Base-by-base conservation (phyloP, 2,113 vertebrate species). In the Sebastes schlegelii region DNA sequence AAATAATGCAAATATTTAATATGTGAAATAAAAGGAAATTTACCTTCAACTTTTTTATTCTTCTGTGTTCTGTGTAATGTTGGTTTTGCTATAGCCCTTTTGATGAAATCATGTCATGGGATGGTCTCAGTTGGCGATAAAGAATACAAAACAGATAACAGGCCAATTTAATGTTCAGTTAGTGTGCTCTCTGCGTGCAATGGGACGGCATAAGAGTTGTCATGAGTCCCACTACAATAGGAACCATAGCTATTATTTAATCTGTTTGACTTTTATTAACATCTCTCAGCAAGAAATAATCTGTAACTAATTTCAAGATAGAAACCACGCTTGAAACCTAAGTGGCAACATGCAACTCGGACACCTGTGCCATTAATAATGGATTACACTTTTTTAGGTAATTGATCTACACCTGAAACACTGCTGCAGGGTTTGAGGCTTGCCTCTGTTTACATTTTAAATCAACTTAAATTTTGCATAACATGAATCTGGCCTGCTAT, bases 11-110 rank as follows among this genome's bases (percentile, higher is more conserved):
- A 76, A 79, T 8, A 40, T 88, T 87, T 77, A 76, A 78, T 87
- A 87, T 83, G 78, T 85, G 64, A 88, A 94, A 94, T 93, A 93
- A 93, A 94, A 61, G 21, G 10, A 82, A 85, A 87, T 79, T 48
- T 77, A 79, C 74, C 62, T 80, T 85, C 51, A 69, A 19, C 43
- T 46, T 62, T 46, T 75, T 58, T 17, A 58, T 61, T 57, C 2
- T 10, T 58, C 2, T 43, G 40, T 75, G 1, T 23, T 60, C 1
- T 72, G 12, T 79, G 21, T 52, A 17, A 49, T 72, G 13, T 66
- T 1, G 0, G 6, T 73, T 76, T 82, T 74, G 4, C n/a, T 43
- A 58, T 9, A 46, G 48, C 2, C 19, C 58, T 7, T 43, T 65
- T 62, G 21, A 5, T 23, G 10, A 19, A 68, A 16, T 63, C n/a